Base-by-base conservation (phyloP, 2,888 invertebrate species). In the Cerastoderma edule region DNA sequence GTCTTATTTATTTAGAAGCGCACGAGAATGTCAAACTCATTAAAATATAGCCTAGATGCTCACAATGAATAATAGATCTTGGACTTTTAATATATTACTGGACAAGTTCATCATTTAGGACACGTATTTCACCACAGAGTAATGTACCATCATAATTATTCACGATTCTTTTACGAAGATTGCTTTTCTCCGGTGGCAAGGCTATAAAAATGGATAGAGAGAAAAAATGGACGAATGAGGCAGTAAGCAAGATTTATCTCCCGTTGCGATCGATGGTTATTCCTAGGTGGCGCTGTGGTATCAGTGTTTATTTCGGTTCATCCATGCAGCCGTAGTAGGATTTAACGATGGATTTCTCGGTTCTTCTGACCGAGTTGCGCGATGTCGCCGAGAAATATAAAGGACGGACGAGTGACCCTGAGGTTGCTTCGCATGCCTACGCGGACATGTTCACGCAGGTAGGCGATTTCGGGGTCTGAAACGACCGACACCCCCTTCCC, bases 311-410 rank as follows among this genome's bases (percentile, higher is more conserved):
- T 83, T 80, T 83, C 81, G 73, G 73, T n/a, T 22, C 72, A 76
- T 83, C 79, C 82, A 84, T 85, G 83, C 76, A 83, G 81, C 56
- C 65, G 60, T 72, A 72, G 60, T 30, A 50, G 6, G 44, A 56
- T 67, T 79, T 72, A 72, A 83, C 60, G 56, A 88, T 88, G 88
- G 86, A 87, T 87, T 88, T 88, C 79, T 85, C 83, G 74, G 83
- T 78, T 56, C 78, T 88, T 64, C 76, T 87, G 50, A 78, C 85
- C 75, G 87, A 88, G 72, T 83, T 88, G 81, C 83, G 85, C 80
- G 83, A 79, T 77, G 86, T 86, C 50, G 86, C 86, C 53, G 85
- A 85, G 66, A 84, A 85, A 80, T 88, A 87, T 60, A 76, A 84
- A 75, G 84, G 83, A 35, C 78, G 79, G 69, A 78, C 78, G 57